Base-by-base conservation (phyloP, 2,888 invertebrate species). In the Brenthis hecate region DNA sequence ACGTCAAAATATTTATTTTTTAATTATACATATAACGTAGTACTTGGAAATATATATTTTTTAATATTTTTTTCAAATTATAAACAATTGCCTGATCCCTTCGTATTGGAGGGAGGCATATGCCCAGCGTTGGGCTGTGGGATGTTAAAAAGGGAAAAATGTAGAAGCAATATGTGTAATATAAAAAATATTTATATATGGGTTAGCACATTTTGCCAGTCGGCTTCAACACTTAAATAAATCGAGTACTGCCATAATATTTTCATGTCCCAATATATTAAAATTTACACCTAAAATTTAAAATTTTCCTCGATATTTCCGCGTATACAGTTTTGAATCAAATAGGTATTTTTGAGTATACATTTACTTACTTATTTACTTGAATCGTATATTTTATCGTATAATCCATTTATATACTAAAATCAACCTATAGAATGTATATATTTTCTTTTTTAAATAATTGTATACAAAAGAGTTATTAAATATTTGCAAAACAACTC, bases 281-380 rank as follows among this genome's bases (percentile, higher is more conserved):
- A 80, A 80, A 76, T 78, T 81, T 81, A 81, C 77, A 78, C 74
- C 78, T 80, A 79, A 74, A 72, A 73, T 74, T 71, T 79, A 78
- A 79, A 78, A 75, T 73, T 75, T 77, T 60, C 60, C n/a, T 50
- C 48, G 48, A 48, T 43, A 77, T 73, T 79, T 78, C 77, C 74
- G 79, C 70, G 70, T 73, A 73, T 73, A 68, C 73, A 73, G 65
- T 72, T 73, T 72, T 72, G 74, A 75, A 72, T 72, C 69, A 61
- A 68, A 68, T 69, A 64, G 61, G 55, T 68, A 63, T 69, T 51
- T 65, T 66, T 63, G 68, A 71, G 72, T 75, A 74, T 75, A 74
- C 72, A 69, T 71, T n/a, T n/a, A n/a, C n/a, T n/a, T n/a, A n/a
- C n/a, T n/a, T 64, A 51, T 71, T 56, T 67, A 63, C 68, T 68